phyloP scores from a whole-genome alignment of 2,888 invertebrate species.

The Melanchra persicariae region DNA sequence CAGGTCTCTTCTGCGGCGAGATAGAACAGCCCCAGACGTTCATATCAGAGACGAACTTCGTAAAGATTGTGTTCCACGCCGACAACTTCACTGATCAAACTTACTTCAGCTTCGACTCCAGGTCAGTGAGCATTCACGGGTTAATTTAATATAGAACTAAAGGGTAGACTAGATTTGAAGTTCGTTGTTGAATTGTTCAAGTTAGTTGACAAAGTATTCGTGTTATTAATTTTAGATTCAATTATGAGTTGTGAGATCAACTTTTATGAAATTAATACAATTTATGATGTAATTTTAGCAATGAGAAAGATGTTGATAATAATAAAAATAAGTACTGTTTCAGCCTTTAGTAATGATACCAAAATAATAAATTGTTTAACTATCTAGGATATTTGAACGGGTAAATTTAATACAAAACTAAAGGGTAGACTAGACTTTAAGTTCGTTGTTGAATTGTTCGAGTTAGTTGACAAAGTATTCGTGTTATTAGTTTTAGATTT shows the following conservation, averaged over 20 bases:
- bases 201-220: slow-evolving; percentile 36
- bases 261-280: not conserved
- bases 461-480: slow-evolving; percentile 38
- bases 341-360: too few relatives aligned
- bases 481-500: slow-evolving; percentile 24
- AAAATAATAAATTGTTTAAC: too few relatives aligned
- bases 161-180: slow-evolving; percentile 70
- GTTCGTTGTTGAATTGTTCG: slow-evolving; percentile 78
- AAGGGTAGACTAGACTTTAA: slow-evolving; percentile 40
- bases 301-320: not conserved
- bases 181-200: slow-evolving; percentile 71
- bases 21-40: slow-evolving; percentile 98
- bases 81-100: slow-evolving; percentile 98
- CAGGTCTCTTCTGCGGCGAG: slow-evolving; percentile 97
- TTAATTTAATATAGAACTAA: slow-evolving; percentile 91
- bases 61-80: slow-evolving; percentile 97
- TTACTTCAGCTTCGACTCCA: slow-evolving; percentile 95
- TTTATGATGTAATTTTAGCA: not conserved
- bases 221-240: slow-evolving; percentile 24
- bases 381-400: too few relatives aligned
- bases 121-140: slow-evolving; percentile 84
- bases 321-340: too few relatives aligned
- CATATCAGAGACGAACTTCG: slow-evolving; percentile 98
- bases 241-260: not conserved
- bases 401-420: slow-evolving; percentile 91